Conservation (phyloP, 1,140 invertebrate species). For the Agrypnia vestita region DNA sequence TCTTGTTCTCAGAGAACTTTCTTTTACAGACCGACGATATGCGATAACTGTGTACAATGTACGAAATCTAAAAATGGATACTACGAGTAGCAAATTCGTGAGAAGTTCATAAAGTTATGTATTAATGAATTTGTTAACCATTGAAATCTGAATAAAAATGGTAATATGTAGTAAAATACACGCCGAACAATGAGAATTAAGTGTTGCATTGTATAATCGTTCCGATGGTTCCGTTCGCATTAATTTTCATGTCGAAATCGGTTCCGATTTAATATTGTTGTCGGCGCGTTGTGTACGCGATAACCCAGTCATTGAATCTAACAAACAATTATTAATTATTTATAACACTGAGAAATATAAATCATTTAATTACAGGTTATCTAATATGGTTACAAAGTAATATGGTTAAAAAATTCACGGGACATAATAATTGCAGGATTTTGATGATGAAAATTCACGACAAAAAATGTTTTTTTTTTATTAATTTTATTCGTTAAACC, state of each 20-base stretch:
- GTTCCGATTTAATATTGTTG: not conserved
- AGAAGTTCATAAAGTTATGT: slow-evolving; percentile 29
- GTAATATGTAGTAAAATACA: not conserved
- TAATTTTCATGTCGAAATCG: slow-evolving; percentile 26
- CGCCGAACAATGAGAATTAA: slow-evolving; percentile 18
- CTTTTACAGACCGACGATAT: too few species aligned
- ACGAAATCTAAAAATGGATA: too few species aligned
- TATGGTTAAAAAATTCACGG: too few species aligned
- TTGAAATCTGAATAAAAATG: slow-evolving; percentile 35
- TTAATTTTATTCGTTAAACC: too few species aligned
- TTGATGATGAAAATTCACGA: too few species aligned
- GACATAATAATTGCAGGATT: too few species aligned
- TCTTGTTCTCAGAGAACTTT: too few species aligned
- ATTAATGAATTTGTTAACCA: slow-evolving; percentile 3
- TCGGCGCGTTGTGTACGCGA: not conserved
- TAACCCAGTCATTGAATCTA: slow-evolving; percentile 11
- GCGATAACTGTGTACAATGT: too few species aligned
- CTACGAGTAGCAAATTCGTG: slow-evolving; percentile 18
- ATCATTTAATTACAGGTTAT: not conserved
- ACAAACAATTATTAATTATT: not conserved
- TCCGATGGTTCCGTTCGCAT: slow-evolving; percentile 7
- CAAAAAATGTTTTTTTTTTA: too few species aligned
- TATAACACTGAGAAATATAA: not conserved
- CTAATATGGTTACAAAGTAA: not conserved
- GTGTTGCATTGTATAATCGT: slow-evolving; percentile 17